phyloP scores from a whole-genome alignment of 2,888 invertebrate genomes.

The Leptopterna dolabrata region DNA sequence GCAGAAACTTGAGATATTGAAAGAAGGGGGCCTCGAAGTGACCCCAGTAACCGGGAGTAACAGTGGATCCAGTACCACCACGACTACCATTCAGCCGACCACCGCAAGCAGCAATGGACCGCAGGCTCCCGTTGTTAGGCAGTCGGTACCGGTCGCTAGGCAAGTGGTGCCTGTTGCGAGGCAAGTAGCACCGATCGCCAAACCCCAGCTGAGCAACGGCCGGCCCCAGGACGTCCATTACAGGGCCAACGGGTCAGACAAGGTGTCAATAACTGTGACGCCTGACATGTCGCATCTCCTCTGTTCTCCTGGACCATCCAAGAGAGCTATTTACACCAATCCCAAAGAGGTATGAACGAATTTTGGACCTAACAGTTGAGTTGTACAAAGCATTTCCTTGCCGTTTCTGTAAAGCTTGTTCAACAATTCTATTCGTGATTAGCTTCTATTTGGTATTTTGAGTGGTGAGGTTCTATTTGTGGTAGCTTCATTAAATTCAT shows the following conservation, averaged over 20 bases:
- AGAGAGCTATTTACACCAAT: conserved; percentile 77
- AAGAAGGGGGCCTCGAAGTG: conserved; percentile 80
- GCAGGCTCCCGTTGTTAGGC: background rate
- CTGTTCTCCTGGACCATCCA: conserved; percentile 69
- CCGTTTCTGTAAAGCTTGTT: too few relatives aligned
- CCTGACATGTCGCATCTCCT: conserved; percentile 68
- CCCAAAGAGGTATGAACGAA: conserved; percentile 72
- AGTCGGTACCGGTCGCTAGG: background rate
- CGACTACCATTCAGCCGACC: background rate
- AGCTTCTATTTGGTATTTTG: too few relatives aligned
- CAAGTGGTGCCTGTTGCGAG: conserved; percentile 9
- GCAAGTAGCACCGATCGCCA: background rate
- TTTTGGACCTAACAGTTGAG: too few relatives aligned
- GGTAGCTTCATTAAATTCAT: too few relatives aligned
- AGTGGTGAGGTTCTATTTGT: too few relatives aligned
- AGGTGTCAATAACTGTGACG: conserved; percentile 69
- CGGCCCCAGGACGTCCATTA: conserved; percentile 13
- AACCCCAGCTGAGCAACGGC: background rate
- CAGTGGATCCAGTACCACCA: background rate
- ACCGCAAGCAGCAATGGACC: background rate
- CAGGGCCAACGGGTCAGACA: conserved; percentile 46
- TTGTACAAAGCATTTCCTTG: too few relatives aligned
- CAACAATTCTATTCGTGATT: too few relatives aligned
- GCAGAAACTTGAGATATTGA: conserved; percentile 79
- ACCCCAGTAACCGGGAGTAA: conserved; percentile 71